These are phyloP conservation scores for Dryoscopus gambensis DNA, from an alignment of 2,113 vertebrate species.

Conservation along the genomic window DNA sequence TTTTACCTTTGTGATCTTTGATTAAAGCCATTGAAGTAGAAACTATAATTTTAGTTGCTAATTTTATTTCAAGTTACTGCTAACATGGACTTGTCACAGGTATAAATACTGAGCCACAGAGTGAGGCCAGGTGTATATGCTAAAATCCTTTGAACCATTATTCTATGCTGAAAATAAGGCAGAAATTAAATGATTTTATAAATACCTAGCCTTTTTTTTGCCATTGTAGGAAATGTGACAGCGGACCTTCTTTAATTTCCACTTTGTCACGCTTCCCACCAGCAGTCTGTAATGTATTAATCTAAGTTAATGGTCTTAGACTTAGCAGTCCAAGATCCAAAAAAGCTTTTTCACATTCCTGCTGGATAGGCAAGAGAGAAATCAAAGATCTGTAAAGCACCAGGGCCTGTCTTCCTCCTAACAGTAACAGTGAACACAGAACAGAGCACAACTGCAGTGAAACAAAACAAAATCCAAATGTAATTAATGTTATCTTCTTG, in stretches of 20 bases:
- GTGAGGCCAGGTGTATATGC: neutral
- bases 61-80: neutral
- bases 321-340: neutral
- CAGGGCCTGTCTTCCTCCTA: neutral
- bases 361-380: neutral
- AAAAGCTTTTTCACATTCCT: neutral
- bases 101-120: neutral
- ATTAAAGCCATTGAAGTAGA: neutral
- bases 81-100: neutral
- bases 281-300: neutral
- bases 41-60: neutral
- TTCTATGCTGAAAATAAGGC: neutral
- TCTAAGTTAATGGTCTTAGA: neutral
- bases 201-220: neutral
- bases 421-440: constrained; percentile 32
- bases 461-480: constrained; percentile 60
- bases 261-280: neutral
- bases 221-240: neutral
- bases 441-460: constrained; percentile 36
- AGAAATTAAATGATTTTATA: neutral
- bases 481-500: constrained; percentile 57
- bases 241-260: neutral
- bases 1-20: neutral
- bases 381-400: neutral
- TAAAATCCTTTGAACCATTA: neutral